These are phyloP conservation scores for Macrosiphum euphorbiae DNA, from an alignment of 2,888 invertebrate species.

Conservation along the genomic window DNA sequence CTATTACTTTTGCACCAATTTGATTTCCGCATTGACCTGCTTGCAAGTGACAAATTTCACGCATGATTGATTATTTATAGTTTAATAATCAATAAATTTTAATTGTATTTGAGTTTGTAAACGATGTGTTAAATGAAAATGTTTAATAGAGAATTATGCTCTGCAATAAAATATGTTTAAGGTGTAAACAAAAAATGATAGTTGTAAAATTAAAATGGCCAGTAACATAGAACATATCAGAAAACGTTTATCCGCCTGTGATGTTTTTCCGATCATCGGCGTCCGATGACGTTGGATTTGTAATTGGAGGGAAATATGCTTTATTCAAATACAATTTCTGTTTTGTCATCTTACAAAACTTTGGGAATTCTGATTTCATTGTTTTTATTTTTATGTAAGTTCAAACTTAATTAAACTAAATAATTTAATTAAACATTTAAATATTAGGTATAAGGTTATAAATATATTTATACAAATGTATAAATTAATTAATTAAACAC, in stretches of 20 bases:
- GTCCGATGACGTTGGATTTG: not conserved
- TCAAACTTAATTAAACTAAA: not conserved
- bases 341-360: not conserved
- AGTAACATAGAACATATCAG: not conserved
- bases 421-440: not conserved
- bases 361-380: not conserved
- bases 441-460: too few relatives aligned
- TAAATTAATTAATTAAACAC: too few relatives aligned
- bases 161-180: not conserved
- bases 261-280: not conserved
- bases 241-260: not conserved
- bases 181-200: not conserved
- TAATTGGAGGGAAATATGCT: not conserved
- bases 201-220: not conserved
- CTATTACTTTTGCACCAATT: conserved; percentile 1
- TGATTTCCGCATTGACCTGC: conserved; percentile 15
- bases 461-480: too few relatives aligned
- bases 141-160: not conserved
- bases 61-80: not conserved
- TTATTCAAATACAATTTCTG: not conserved
- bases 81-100: not conserved
- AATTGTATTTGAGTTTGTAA: not conserved
- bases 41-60: not conserved
- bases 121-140: not conserved
- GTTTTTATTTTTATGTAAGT: not conserved